Percentiles rank a stretch among this genome's conserved stretches.
These are phyloP conservation scores for Eubasilissa splendida DNA, from an alignment of 2,888 invertebrate species.

Conservation along the genomic window DNA sequence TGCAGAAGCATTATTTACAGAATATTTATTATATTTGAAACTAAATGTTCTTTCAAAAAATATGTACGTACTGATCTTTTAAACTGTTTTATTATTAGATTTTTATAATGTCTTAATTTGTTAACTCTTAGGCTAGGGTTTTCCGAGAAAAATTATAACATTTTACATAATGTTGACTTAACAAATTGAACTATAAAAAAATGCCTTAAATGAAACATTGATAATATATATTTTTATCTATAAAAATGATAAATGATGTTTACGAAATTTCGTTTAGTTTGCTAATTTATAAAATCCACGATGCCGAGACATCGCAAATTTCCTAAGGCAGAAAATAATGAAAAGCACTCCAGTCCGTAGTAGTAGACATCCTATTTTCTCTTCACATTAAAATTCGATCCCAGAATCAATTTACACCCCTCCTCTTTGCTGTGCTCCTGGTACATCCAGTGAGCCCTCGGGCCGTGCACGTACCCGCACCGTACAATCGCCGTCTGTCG, in stretches of 20 bases:
- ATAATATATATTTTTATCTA: background rate
- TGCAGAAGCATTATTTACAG: too few relatives aligned
- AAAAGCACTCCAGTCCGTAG: slow-evolving; percentile 22
- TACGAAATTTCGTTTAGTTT: background rate
- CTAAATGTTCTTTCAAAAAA: too few relatives aligned
- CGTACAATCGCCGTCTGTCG: slow-evolving; percentile 29
- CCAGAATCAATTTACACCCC: slow-evolving; percentile 39
- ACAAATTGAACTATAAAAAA: too few relatives aligned
- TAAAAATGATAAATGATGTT: background rate
- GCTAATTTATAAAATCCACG: background rate
- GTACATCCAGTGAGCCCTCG: slow-evolving; percentile 27
- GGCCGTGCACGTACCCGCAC: background rate
- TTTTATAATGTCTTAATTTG: too few relatives aligned
- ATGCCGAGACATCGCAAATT: background rate
- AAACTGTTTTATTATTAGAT: too few relatives aligned
- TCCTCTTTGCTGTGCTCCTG: slow-evolving; percentile 27
- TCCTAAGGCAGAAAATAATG: slow-evolving; percentile 25
- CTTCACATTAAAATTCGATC: slow-evolving; percentile 38
- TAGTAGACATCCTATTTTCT: slow-evolving; percentile 33
- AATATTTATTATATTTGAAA: too few relatives aligned
- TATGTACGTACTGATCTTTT: too few relatives aligned
- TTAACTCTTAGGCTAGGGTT: too few relatives aligned
- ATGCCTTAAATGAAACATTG: too few relatives aligned
- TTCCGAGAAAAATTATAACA: too few relatives aligned
- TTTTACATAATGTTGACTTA: too few relatives aligned